Conservation (phyloP, 2,888 invertebrate genomes). For the Esperia sulphurella region DNA sequence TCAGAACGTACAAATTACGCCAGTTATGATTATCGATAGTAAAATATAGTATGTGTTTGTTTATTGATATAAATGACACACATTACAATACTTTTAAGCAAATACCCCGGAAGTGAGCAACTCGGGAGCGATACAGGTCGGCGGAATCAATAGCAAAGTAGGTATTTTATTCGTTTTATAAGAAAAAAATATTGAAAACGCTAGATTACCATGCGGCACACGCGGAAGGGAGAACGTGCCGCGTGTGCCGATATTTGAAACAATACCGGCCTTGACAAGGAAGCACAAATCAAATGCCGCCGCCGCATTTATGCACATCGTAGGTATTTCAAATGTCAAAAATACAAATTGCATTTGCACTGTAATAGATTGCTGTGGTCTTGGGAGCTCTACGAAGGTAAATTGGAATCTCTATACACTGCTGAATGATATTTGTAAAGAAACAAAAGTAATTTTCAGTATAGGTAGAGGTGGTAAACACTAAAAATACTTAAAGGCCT, state of each 20-base stretch:
- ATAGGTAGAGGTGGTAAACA: too few relatives aligned
- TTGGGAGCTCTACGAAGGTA: background rate
- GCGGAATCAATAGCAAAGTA: slow-evolving; percentile 35
- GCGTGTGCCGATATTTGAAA: slow-evolving; percentile 64
- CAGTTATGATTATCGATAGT: too few relatives aligned
- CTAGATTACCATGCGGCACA: slow-evolving; percentile 54
- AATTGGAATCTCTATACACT: background rate
- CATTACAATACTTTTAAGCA: background rate
- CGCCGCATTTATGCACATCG: slow-evolving; percentile 18
- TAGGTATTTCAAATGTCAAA: slow-evolving; percentile 16
- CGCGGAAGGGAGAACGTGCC: slow-evolving; percentile 56
- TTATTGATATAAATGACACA: background rate
- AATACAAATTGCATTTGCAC: slow-evolving; percentile 9
- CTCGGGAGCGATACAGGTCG: slow-evolving; percentile 18
- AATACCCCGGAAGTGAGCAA: background rate
- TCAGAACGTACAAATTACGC: too few relatives aligned
- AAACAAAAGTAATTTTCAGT: too few relatives aligned
- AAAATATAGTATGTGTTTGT: background rate
- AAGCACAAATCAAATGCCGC: slow-evolving; percentile 61
- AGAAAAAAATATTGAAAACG: slow-evolving; percentile 63
- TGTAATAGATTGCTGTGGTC: background rate
- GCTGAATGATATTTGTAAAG: too few relatives aligned
- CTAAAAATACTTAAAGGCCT: too few relatives aligned
- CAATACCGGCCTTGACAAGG: slow-evolving; percentile 61
- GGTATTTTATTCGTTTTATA: slow-evolving; percentile 45